These are phyloP conservation scores for Ptychodera flava DNA, from an alignment of 35 echinoderm and acorn worm genomes.

Conservation along the genomic window DNA sequence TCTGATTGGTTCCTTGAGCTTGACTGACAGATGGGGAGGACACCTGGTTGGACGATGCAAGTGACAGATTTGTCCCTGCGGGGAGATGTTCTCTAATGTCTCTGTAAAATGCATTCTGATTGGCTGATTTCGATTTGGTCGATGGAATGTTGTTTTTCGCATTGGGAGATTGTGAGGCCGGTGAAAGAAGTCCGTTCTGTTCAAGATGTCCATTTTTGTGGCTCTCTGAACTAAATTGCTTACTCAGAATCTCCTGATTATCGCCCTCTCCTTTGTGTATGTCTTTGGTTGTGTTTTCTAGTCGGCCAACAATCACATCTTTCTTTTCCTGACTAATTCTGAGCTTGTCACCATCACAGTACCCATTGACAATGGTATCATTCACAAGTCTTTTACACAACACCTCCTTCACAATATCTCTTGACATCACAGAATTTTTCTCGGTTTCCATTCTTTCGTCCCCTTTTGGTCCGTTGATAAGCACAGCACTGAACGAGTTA, in stretches of 20 bases:
- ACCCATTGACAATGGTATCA: constrained; percentile 26
- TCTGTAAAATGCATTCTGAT: constrained; percentile 11
- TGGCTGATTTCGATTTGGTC: not conserved
- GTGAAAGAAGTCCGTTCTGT: not conserved
- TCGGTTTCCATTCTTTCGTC: not conserved
- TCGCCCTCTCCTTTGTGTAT: not conserved
- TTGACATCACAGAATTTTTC: not conserved
- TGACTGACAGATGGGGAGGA: not conserved
- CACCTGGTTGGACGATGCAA: not conserved
- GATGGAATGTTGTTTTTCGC: not conserved
- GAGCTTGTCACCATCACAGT: constrained; percentile 15
- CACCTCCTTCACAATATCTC: not conserved
- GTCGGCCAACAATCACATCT: not conserved
- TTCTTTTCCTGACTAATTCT: not conserved
- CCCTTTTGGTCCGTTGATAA: not conserved
- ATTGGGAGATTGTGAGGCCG: not conserved
- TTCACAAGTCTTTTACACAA: not conserved
- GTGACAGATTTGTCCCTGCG: not conserved
- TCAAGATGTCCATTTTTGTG: not conserved
- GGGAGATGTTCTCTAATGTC: constrained; percentile 34
- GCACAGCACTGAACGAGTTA: not conserved
- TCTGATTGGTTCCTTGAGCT: not conserved
- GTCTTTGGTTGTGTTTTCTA: not conserved
- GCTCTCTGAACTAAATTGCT: not conserved
- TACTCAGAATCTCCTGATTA: not conserved